These are phyloP conservation scores for Amia ocellicauda DNA, from an alignment of 2,113 vertebrate genomes.

Conservation along the genomic window DNA sequence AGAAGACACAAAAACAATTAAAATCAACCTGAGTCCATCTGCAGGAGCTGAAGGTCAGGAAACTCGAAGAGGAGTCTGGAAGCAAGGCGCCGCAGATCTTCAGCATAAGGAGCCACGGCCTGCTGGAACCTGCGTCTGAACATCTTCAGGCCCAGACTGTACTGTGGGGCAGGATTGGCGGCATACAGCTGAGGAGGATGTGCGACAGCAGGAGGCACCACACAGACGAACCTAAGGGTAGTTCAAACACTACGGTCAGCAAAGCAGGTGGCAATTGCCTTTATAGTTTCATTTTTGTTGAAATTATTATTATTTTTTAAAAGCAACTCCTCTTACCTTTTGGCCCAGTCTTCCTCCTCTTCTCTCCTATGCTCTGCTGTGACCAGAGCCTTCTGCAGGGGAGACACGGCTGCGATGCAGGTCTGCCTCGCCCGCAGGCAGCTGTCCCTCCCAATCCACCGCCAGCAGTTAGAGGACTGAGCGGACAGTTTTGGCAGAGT, in stretches of 20 bases:
- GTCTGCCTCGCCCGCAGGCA: conserved; percentile 56
- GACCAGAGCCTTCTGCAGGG: conserved; percentile 59
- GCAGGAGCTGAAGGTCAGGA: conserved; percentile 82
- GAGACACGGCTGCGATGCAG: conserved; percentile 45
- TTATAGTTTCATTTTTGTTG: no score
- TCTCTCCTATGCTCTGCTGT: conserved; percentile 53
- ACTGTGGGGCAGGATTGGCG: conserved; percentile 71
- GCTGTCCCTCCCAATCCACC: conserved; percentile 72
- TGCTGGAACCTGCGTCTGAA: conserved; percentile 65
- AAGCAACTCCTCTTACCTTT: conserved; percentile 61
- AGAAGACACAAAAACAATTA: background rate
- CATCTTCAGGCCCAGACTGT: conserved; percentile 69
- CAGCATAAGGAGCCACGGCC: conserved; percentile 56
- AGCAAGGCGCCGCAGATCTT: conserved; percentile 63
- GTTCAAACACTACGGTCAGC: conserved; percentile 7
- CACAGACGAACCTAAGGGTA: conserved; percentile 70
- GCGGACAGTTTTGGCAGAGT: conserved; percentile 30
- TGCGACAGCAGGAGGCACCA: conserved; percentile 79
- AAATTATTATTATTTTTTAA: background rate
- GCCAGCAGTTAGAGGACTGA: conserved; percentile 51
- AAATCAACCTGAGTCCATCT: conserved; percentile 86
- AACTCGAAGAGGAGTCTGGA: conserved; percentile 63
- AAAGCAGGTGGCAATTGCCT: background rate
- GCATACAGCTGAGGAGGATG: conserved; percentile 73
- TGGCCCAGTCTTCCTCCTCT: conserved; percentile 48